A percentile compares a stretch with the other conserved stretches of the same genome.
Evolutionary conservation across 2,888 invertebrate genomes (phyloP).

Genomic region (Dryobotodes eremita): DNA sequence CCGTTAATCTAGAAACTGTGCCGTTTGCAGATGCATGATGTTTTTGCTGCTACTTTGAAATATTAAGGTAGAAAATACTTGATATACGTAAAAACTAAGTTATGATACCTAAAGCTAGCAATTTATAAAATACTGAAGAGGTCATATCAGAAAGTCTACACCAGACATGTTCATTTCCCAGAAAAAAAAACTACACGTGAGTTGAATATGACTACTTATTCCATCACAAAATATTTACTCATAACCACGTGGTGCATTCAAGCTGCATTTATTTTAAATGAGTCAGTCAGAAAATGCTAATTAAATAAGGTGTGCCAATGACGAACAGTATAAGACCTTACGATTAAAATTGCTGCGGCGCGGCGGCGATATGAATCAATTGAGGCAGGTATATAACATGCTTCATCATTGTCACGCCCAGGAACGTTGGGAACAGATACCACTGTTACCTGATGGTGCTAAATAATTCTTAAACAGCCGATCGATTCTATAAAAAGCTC

Average conservation of each 20-base stretch:
- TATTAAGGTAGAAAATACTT: background rate
- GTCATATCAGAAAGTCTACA: background rate
- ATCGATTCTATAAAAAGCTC: no score
- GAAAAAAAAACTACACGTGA: background rate
- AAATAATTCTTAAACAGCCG: no score
- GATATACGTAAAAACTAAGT: background rate
- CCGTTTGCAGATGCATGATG: background rate
- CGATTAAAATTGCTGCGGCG: conserved; percentile 21
- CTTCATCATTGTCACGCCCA: conserved; percentile 27
- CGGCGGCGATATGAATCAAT: conserved; percentile 44
- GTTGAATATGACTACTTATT: background rate
- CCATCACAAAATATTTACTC: conserved; percentile 15
- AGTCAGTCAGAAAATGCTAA: conserved; percentile 58
- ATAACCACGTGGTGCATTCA: conserved; percentile 41
- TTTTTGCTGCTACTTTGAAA: background rate
- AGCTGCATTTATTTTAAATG: conserved; percentile 54
- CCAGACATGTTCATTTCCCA: background rate
- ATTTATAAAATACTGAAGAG: background rate
- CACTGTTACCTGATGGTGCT: background rate
- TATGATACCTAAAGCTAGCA: background rate
- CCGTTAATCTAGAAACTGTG: conserved; percentile 15
- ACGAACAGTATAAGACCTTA: conserved; percentile 51
- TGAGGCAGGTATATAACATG: conserved; percentile 21
- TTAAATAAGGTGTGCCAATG: conserved; percentile 56
- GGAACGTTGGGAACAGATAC: background rate